phyloP scores from a whole-genome alignment of 2,113 vertebrate genomes.

The Notarius quadriscutis region DNA sequence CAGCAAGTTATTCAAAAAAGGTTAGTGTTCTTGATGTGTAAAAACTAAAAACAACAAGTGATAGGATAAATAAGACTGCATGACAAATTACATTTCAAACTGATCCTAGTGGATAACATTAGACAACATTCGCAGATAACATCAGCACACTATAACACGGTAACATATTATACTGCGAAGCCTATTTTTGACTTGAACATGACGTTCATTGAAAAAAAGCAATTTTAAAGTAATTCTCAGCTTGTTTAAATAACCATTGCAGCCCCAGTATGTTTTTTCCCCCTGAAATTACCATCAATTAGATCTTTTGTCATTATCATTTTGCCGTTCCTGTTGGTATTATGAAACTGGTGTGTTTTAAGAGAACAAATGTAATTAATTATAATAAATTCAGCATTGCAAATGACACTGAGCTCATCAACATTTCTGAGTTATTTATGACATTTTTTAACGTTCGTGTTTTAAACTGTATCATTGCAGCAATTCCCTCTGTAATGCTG shows the following conservation, averaged over 20 bases:
- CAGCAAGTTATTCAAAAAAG: too few species aligned
- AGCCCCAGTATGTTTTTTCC: not conserved
- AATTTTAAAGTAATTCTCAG: not conserved
- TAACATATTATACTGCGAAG: not conserved
- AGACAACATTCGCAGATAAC: not conserved
- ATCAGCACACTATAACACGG: not conserved
- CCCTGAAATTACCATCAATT: not conserved
- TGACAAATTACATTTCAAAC: too few species aligned
- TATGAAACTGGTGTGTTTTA: not conserved
- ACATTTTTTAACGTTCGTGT: too few species aligned
- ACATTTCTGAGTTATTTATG: not conserved
- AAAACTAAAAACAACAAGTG: too few species aligned
- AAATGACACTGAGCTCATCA: not conserved
- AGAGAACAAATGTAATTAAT: conserved; percentile 5
- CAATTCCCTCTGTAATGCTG: not conserved
- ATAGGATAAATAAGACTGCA: too few species aligned
- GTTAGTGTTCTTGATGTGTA: too few species aligned
- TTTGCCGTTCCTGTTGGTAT: not conserved
- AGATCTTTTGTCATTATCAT: not conserved
- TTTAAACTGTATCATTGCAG: not conserved
- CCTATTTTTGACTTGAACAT: not conserved
- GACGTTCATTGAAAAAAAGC: not conserved
- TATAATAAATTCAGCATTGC: not conserved
- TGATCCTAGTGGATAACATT: too few species aligned
- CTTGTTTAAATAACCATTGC: not conserved